phyloP scores from a whole-genome alignment of 1,140 invertebrate species.

The Drosophila azteca region DNA sequence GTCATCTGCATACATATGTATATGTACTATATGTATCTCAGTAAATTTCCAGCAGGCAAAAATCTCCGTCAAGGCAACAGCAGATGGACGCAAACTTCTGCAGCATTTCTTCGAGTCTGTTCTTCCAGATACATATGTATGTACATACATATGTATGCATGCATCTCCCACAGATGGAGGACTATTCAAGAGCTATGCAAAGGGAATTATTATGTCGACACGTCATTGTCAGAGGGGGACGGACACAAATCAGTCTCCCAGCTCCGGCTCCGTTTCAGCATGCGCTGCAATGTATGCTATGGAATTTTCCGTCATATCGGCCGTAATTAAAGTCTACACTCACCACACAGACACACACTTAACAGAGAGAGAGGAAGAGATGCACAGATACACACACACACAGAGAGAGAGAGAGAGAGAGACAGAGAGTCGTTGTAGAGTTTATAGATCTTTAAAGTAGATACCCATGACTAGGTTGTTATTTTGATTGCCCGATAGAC shows the following conservation, averaged over 20 bases:
- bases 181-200: too few species aligned
- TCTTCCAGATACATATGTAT: too few species aligned
- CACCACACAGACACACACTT: conserved; percentile 9
- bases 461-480: conserved; percentile 47
- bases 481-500: conserved; percentile 45
- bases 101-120: too few species aligned
- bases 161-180: too few species aligned
- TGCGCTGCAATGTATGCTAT: conserved; percentile 25
- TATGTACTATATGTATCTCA: too few species aligned
- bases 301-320: conserved; percentile 18
- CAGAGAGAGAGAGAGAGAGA: background rate
- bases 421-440: conserved; percentile 8
- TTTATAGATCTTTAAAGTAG: conserved; percentile 43
- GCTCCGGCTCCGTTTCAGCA: background rate
- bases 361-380: background rate
- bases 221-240: too few species aligned
- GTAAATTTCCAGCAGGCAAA: too few species aligned
- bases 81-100: background rate
- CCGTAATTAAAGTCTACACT: conserved; percentile 31
- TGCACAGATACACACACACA: background rate
- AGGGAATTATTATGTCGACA: too few species aligned
- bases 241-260: too few species aligned
- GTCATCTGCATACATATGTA: too few species aligned
- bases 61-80: too few species aligned
- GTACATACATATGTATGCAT: too few species aligned